Base-by-base conservation (phyloP, 30 jellyfish, hydroid and myxozoan species). In the Hydractinia echinata region DNA sequence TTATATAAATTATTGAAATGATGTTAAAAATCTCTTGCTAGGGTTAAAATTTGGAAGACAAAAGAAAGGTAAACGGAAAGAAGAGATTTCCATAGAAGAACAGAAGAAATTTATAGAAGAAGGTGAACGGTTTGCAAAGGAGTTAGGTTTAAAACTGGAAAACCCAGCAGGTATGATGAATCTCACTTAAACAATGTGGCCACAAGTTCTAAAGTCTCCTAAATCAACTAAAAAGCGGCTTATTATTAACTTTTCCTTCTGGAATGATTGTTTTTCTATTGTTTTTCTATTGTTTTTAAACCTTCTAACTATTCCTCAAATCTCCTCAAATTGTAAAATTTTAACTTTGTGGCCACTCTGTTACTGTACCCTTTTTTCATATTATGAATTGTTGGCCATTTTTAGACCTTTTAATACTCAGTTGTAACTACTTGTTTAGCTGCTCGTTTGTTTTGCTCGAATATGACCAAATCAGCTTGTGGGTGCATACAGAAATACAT, bases 21-120 rank as follows among this genome's bases (percentile, higher is more conserved):
- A 60, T 13, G n/a, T 15, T 13, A 15, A 16, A 60, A 15, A 54
- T 55, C 66, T 6, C 4, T 48, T 83, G 18, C 53, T 19, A 89
- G 97, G 97, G 18, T 88, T 90, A 51, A 92, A 93, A 15, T 90
- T 90, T 72, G 89, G 93, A 56, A 84, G 96, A 53, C 84, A 85
- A 66, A 90, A 81, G 64, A 62, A 53, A 53, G 82, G 81, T 49
- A 81, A 74, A 50, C 70, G 19, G 16, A 55, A 4, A 49, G 55
- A 82, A 20, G 72, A 51, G 61, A 85, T 85, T 30, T 49, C 92
- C 48, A 67, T 58, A 53, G 97, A 66, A 66, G 95, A 86, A 10
- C 80, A 81, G 70, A 84, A 90, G 54, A 16, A 39, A 16, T 81
- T 85, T 73, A 20, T 80, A 10, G 88, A 82, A 51, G 95, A 85